Evolutionary conservation across 2,797 vertebrate genomes (phyloP).

Genomic region (Eulemur albifrons): DNA sequence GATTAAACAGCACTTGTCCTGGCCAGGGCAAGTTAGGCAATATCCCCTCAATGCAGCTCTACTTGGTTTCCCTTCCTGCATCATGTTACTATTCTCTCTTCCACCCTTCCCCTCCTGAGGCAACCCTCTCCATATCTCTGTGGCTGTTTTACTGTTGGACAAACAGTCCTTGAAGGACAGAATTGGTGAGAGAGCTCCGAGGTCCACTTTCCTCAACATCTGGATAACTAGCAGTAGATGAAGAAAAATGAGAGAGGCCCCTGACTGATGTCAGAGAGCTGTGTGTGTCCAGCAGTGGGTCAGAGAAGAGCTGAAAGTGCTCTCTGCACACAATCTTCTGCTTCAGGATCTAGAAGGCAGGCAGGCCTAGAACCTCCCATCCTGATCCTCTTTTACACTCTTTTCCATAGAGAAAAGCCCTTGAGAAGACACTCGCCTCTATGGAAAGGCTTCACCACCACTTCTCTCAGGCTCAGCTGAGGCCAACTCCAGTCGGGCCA

Average conservation of each 20-base stretch:
- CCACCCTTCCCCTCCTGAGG: background rate
- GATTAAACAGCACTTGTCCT: background rate
- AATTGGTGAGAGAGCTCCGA: background rate
- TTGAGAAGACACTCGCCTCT: background rate
- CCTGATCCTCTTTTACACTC: background rate
- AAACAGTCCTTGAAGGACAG: background rate
- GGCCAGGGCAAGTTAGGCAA: background rate
- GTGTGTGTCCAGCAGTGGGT: rapidly evolving
- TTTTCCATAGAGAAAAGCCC: background rate
- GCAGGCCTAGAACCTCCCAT: background rate
- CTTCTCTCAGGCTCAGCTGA: rapidly evolving
- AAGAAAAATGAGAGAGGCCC: background rate
- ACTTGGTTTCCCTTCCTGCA: background rate
- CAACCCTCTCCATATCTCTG: background rate
- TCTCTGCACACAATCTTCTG: background rate
- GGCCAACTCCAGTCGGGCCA: rapidly evolving
- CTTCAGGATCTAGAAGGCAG: background rate
- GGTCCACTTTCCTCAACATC: background rate
- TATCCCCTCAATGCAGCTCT: background rate
- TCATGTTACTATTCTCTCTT: background rate
- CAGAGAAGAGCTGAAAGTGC: background rate
- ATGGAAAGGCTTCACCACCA: rapidly evolving
- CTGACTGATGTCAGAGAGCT: rapidly evolving
- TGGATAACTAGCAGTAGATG: background rate
- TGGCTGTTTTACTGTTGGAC: background rate